phyloP scores from a whole-genome alignment of 2,888 invertebrate species.

The Carpatolechia fugitivella region DNA sequence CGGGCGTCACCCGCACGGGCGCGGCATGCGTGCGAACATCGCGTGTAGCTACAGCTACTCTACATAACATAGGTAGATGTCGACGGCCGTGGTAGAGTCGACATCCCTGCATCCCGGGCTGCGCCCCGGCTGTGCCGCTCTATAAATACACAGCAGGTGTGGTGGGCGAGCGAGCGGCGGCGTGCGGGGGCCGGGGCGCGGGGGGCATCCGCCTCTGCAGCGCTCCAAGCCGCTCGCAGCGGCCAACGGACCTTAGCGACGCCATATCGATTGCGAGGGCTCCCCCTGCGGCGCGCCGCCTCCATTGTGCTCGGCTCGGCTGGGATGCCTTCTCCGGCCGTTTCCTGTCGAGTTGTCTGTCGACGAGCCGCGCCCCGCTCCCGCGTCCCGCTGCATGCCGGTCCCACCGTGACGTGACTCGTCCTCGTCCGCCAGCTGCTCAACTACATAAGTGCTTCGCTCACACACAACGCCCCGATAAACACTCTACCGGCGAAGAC shows the following conservation, averaged over 20 bases:
- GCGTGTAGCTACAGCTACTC: conserved; percentile 34
- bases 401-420: conserved; percentile 52
- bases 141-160: conserved; percentile 79
- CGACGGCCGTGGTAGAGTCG: conserved; percentile 57
- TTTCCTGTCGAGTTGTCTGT: conserved; percentile 67
- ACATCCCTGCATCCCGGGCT: conserved; percentile 72
- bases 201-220: conserved; percentile 74
- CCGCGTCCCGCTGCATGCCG: conserved; percentile 39
- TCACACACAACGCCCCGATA: conserved; percentile 20
- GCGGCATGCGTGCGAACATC: conserved; percentile 37
- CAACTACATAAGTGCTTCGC: conserved; percentile 41
- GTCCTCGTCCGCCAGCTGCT: conserved; percentile 67
- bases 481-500: conserved; percentile 1
- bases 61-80: conserved; percentile 52
- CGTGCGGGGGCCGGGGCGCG: conserved; percentile 54
- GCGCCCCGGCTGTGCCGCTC: conserved; percentile 62
- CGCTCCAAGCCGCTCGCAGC: conserved; percentile 73
- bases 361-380: conserved; percentile 34
- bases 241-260: conserved; percentile 79
- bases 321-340: conserved; percentile 75
- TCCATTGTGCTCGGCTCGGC: conserved; percentile 70
- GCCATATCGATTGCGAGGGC: conserved; percentile 80
- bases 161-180: conserved; percentile 50
- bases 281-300: conserved; percentile 77
- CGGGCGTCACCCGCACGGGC: conserved; percentile 48